A percentile compares a stretch with the other conserved stretches of the same genome.
Conservation (phyloP, 2,888 invertebrate species). For the Cryptus viduatorius region DNA sequence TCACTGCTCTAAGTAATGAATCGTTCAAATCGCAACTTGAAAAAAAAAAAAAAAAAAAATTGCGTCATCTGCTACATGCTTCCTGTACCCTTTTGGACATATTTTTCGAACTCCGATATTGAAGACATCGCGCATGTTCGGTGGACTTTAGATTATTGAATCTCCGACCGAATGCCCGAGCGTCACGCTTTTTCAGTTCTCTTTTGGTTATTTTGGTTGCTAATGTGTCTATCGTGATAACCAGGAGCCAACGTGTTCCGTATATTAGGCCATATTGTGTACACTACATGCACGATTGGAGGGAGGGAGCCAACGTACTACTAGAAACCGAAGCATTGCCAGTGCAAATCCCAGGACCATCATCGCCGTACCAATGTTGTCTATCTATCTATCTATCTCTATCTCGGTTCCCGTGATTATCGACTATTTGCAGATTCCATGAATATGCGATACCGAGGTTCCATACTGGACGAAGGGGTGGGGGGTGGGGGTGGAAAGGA, state of each 20-base stretch:
- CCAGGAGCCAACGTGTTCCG: neutral
- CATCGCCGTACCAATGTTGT: neutral
- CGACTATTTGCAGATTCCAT: slow-evolving; percentile 70
- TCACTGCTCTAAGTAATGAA: no score
- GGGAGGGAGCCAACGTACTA: neutral
- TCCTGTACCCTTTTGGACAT: no score
- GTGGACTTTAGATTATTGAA: no score
- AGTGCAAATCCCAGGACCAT: slow-evolving; percentile 7
- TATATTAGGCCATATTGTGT: neutral
- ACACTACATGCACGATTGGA: neutral
- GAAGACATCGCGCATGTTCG: no score
- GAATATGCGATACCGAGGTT: slow-evolving; percentile 69
- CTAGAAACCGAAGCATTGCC: slow-evolving; percentile 13
- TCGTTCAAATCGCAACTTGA: no score
- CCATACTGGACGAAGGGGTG: slow-evolving; percentile 41
- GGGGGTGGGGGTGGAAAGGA: neutral
- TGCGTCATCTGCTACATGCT: no score
- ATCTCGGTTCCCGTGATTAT: slow-evolving; percentile 64
- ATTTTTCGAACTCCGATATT: no score
- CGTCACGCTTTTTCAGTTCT: no score
- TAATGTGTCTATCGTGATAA: no score
- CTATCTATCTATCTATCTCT: slow-evolving; percentile 29
- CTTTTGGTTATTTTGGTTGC: no score
- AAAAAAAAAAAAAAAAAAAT: no score
- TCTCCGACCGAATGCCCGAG: no score